phyloP scores from a whole-genome alignment of 1,140 invertebrate species.

The Caerostris darwini region DNA sequence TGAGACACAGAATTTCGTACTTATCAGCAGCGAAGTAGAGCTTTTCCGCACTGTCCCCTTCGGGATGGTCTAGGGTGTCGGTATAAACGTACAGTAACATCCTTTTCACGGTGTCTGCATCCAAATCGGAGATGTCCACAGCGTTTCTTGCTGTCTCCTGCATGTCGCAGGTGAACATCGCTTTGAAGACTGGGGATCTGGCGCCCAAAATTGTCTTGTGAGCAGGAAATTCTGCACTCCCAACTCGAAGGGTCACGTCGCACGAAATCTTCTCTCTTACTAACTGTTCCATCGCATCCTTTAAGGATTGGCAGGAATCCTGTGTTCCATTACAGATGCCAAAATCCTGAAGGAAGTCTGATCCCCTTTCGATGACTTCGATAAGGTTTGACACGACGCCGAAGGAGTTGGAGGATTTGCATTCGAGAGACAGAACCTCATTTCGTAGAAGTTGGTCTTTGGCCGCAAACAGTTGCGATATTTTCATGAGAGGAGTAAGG shows the following conservation, averaged over 20 bases:
- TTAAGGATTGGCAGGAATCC: too few species aligned
- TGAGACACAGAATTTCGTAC: neutral
- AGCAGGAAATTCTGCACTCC: conserved; percentile 79
- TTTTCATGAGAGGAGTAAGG: too few species aligned
- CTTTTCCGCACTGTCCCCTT: neutral
- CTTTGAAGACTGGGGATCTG: conserved; percentile 81
- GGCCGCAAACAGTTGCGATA: too few species aligned
- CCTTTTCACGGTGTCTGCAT: conserved; percentile 78
- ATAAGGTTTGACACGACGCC: neutral
- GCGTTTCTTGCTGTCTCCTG: conserved; percentile 79
- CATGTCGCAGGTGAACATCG: conserved; percentile 81
- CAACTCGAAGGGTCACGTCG: conserved; percentile 80
- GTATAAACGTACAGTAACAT: conserved; percentile 16
- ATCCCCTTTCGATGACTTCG: neutral
- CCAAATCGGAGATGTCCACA: conserved; percentile 80
- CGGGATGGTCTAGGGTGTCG: neutral
- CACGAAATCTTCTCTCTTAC: too few species aligned
- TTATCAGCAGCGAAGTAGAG: conserved; percentile 6
- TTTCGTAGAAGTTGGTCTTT: too few species aligned
- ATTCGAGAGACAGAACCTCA: too few species aligned
- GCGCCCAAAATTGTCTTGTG: conserved; percentile 81
- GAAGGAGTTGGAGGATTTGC: too few species aligned
- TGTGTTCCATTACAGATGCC: neutral
- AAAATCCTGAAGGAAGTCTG: neutral
- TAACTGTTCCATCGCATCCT: too few species aligned